Evolutionary conservation across 64 coral and sea anemone species (phyloP).

Genomic region (Orbicella faveolata): DNA sequence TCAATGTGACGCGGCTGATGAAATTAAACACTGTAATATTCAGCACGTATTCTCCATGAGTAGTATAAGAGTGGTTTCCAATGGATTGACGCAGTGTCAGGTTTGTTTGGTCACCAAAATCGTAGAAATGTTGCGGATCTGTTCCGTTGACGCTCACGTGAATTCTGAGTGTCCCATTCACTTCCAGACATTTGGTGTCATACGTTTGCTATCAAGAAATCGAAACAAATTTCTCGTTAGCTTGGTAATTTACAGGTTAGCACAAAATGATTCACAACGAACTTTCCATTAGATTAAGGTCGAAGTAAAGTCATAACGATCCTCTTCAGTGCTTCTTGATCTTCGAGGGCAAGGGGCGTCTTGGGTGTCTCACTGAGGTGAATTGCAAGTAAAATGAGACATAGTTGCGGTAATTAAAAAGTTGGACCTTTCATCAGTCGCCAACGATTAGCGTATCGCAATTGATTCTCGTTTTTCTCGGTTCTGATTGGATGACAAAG

Average conservation of each 20-base stretch:
- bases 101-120: slow-evolving; percentile 36
- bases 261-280: too few relatives aligned
- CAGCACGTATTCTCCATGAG: slow-evolving; percentile 21
- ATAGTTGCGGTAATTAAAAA: too few relatives aligned
- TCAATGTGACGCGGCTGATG: slow-evolving; percentile 25
- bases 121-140: slow-evolving; percentile 30
- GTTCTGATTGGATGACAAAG: too few relatives aligned
- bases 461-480: too few relatives aligned
- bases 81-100: slow-evolving; percentile 5
- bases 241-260: background rate
- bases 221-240: background rate
- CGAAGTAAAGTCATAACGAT: too few relatives aligned
- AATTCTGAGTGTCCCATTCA: slow-evolving; percentile 33
- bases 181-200: slow-evolving; percentile 37
- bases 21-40: slow-evolving; percentile 51
- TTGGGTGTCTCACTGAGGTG: too few relatives aligned
- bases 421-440: too few relatives aligned
- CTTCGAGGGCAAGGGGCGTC: too few relatives aligned
- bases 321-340: too few relatives aligned
- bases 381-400: too few relatives aligned
- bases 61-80: slow-evolving; percentile 16
- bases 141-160: slow-evolving; percentile 47
- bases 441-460: too few relatives aligned
- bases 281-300: too few relatives aligned
- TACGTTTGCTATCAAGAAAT: slow-evolving; percentile 1